phyloP scores from a whole-genome alignment of 2,113 vertebrate genomes.

The Aspidoscelis tigris region DNA sequence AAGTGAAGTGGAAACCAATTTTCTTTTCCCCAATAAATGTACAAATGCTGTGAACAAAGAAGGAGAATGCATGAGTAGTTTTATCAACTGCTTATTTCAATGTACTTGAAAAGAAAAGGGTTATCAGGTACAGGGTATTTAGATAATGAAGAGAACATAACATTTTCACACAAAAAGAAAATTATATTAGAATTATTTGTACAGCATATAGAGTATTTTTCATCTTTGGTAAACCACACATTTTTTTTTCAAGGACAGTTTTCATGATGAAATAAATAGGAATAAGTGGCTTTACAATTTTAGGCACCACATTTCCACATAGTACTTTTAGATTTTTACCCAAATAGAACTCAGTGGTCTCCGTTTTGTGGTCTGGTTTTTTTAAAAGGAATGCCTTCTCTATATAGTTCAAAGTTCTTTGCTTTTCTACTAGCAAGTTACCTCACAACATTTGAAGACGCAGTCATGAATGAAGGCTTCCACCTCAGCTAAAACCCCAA shows the following conservation, averaged over 20 bases:
- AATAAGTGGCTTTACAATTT: not conserved
- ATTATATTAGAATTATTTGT: not conserved
- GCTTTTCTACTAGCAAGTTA: not conserved
- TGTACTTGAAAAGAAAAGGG: fast-evolving
- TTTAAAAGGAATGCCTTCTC: not conserved
- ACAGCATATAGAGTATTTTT: no score
- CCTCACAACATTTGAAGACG: not conserved
- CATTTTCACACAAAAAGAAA: not conserved
- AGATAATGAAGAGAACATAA: not conserved
- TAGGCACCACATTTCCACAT: not conserved
- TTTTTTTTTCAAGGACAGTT: not conserved
- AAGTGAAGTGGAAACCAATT: not conserved
- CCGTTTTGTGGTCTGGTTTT: not conserved
- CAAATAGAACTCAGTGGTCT: not conserved
- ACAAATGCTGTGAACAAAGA: not conserved
- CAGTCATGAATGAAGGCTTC: no score
- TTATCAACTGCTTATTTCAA: not conserved
- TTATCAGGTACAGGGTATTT: not conserved
- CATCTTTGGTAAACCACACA: not conserved
- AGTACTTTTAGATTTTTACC: not conserved
- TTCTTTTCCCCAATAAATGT: not conserved
- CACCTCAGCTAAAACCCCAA: no score
- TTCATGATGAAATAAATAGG: not conserved
- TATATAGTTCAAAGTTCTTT: not conserved
- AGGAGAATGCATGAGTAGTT: not conserved